Evolutionary conservation across 2,113 vertebrate genomes (phyloP).

Genomic region (Actenoides lindsayi): DNA sequence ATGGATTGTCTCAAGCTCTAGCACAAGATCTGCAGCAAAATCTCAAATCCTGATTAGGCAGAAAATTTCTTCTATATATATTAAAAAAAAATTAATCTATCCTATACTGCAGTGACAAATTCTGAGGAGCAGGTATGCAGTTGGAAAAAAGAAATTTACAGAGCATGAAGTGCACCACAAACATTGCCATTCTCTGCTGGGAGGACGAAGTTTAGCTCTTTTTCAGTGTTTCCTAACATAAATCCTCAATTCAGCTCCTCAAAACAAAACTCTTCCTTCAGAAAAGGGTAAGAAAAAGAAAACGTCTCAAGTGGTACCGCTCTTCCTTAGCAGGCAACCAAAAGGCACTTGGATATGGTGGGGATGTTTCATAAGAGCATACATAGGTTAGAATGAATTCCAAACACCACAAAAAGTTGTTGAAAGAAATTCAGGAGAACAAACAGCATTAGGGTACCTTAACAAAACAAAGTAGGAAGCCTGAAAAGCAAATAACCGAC

Average conservation of each 20-base stretch:
- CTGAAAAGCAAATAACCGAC: not conserved
- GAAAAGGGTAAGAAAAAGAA: not conserved
- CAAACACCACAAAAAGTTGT: not conserved
- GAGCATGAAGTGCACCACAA: not conserved
- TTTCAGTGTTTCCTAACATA: not conserved
- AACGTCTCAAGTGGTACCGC: not conserved
- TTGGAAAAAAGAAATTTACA: not conserved
- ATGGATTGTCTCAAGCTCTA: not conserved
- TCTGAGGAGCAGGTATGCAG: not conserved
- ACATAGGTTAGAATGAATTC: not conserved
- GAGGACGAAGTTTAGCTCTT: not conserved
- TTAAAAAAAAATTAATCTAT: not conserved
- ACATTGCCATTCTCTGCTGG: not conserved
- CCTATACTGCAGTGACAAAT: not conserved
- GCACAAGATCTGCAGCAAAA: not conserved
- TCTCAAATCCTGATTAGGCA: not conserved
- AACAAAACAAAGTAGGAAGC: not conserved
- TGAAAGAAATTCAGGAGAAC: not conserved
- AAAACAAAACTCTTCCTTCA: not conserved
- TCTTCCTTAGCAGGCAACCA: not conserved
- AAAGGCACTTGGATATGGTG: not conserved
- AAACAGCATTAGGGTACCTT: not conserved
- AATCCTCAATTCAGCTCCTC: not conserved
- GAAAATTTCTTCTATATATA: not conserved
- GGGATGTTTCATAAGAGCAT: not conserved